These are phyloP conservation scores for Brachynemurus nebulosus DNA, from an alignment of 2,888 invertebrate species.

Conservation along the genomic window DNA sequence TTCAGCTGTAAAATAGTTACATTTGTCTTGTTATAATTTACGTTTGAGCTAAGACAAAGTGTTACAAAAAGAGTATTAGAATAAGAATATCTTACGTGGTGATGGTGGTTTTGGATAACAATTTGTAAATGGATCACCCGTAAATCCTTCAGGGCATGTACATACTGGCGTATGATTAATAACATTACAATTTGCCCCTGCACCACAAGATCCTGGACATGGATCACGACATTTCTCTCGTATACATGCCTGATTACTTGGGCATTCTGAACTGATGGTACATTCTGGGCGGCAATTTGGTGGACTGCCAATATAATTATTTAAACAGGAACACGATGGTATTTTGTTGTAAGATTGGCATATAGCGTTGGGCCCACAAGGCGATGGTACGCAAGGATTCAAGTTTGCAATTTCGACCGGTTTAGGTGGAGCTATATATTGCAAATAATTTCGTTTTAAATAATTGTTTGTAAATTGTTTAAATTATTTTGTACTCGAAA, in stretches of 20 bases:
- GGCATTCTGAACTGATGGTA: slow-evolving; percentile 59
- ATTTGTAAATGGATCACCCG: slow-evolving; percentile 62
- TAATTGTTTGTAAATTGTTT: too few relatives aligned
- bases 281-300: slow-evolving; percentile 71
- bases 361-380: slow-evolving; percentile 65
- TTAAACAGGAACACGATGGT: slow-evolving; percentile 60
- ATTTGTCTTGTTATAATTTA: too few relatives aligned
- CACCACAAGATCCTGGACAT: slow-evolving; percentile 64
- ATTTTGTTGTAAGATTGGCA: slow-evolving; percentile 53
- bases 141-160: slow-evolving; percentile 54
- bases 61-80: not conserved
- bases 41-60: too few relatives aligned
- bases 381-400: slow-evolving; percentile 58
- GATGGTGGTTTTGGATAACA: slow-evolving; percentile 42
- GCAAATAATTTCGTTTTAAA: not conserved
- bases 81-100: not conserved
- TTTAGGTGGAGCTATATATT: not conserved
- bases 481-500: too few relatives aligned
- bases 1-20: slow-evolving; percentile 15
- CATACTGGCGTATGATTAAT: slow-evolving; percentile 65
- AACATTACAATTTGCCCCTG: slow-evolving; percentile 56
- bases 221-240: slow-evolving; percentile 63
- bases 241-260: slow-evolving; percentile 56
- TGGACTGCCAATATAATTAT: slow-evolving; percentile 57
- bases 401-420: slow-evolving; percentile 19